A percentile compares a stretch with the other conserved stretches of the same genome.
phyloP scores from a whole-genome alignment of 1,140 invertebrate genomes.

The Drosophila tristis region DNA sequence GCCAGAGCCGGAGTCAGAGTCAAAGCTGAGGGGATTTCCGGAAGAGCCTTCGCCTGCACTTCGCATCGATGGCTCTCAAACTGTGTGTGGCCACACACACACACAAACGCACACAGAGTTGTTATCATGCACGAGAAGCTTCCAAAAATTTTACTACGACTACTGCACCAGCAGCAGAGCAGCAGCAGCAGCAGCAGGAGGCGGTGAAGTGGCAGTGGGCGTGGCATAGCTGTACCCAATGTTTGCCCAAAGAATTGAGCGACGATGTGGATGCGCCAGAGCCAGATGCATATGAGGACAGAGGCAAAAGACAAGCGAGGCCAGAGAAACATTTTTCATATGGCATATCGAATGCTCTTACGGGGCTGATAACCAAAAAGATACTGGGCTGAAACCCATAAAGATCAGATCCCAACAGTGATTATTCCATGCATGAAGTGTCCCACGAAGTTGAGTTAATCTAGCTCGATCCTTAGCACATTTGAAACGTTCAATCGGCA shows the following conservation, averaged over 20 bases:
- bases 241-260: slow-evolving; percentile 78
- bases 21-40: slow-evolving; percentile 22
- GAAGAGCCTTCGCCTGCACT: slow-evolving; percentile 38
- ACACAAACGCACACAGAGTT: slow-evolving; percentile 40
- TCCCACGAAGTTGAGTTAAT: too few species aligned
- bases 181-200: background rate
- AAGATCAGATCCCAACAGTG: background rate
- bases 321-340: background rate
- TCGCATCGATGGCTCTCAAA: slow-evolving; percentile 74
- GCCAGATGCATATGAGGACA: slow-evolving; percentile 15
- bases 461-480: too few species aligned
- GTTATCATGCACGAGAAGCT: slow-evolving; percentile 80
- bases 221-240: slow-evolving; percentile 36
- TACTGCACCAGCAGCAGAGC: slow-evolving; percentile 8
- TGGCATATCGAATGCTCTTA: slow-evolving; percentile 16
- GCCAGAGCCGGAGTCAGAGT: too few species aligned
- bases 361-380: too few species aligned
- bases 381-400: background rate
- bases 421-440: too few species aligned
- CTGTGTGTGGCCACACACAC: slow-evolving; percentile 41
- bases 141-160: slow-evolving; percentile 57
- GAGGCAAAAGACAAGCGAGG: slow-evolving; percentile 28
- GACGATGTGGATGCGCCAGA: slow-evolving; percentile 14
- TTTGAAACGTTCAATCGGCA: slow-evolving; percentile 37
- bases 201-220: slow-evolving; percentile 20